Evolutionary conservation across 2,113 vertebrate species (phyloP).

Genomic region (Bostrychus sinensis): DNA sequence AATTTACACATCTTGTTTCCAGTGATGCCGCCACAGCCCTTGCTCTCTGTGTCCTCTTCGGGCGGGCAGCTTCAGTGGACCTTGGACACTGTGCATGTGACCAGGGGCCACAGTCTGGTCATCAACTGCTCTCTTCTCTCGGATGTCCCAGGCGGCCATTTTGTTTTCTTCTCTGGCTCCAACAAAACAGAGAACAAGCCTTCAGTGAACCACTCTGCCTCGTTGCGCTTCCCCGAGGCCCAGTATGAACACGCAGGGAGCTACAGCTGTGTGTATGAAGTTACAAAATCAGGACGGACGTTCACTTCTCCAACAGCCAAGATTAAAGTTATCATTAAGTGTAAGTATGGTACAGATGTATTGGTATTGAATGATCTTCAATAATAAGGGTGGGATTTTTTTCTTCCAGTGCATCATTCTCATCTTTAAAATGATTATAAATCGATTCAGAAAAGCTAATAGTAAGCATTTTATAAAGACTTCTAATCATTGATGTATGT

Average conservation of each 20-base stretch:
- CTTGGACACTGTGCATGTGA: neutral
- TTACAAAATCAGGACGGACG: neutral
- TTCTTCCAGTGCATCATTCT: too few relatives aligned
- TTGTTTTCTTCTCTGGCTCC: neutral
- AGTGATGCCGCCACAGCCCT: neutral
- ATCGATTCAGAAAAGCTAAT: too few relatives aligned
- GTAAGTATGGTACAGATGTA: neutral
- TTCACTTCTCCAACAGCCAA: neutral
- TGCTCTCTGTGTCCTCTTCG: neutral
- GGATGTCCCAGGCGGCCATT: neutral
- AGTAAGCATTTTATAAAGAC: too few relatives aligned
- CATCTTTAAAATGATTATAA: too few relatives aligned
- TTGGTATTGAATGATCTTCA: too few relatives aligned
- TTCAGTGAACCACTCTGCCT: constrained; percentile 1
- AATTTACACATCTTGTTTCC: too few relatives aligned
- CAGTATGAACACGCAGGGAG: neutral
- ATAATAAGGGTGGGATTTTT: too few relatives aligned
- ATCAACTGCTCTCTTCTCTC: neutral
- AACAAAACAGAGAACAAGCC: neutral
- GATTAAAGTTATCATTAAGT: neutral
- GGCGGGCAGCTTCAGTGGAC: neutral
- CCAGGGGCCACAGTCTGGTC: neutral
- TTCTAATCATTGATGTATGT: too few relatives aligned
- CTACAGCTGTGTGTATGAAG: constrained; percentile 5
- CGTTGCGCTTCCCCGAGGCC: neutral